Evolutionary conservation across 2,888 invertebrate species (phyloP).

Genomic region (Acrobasis repandana): DNA sequence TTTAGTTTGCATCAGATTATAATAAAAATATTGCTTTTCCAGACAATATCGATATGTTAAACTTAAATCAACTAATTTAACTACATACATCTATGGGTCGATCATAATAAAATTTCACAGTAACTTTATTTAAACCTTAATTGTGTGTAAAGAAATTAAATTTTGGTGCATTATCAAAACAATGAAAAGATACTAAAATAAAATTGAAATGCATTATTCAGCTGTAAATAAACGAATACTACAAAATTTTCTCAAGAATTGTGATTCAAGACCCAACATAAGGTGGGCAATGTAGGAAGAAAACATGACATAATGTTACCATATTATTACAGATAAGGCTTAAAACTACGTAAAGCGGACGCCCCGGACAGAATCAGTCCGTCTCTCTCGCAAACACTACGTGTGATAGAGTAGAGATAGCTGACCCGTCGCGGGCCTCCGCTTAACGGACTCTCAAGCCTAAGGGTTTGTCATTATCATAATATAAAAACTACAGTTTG

Average conservation of each 20-base stretch:
- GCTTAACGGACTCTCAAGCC: too few relatives aligned
- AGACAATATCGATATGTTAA: not conserved
- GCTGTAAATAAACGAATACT: too few relatives aligned
- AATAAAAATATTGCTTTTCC: not conserved
- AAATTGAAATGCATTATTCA: too few relatives aligned
- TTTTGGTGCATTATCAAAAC: too few relatives aligned
- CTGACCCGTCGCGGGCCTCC: too few relatives aligned
- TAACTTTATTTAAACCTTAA: too few relatives aligned
- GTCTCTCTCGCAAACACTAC: too few relatives aligned
- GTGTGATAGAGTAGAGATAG: too few relatives aligned
- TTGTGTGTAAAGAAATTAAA: too few relatives aligned
- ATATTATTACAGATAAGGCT: not conserved
- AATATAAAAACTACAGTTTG: not conserved
- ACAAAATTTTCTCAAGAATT: not conserved
- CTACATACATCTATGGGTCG: constrained; percentile 1
- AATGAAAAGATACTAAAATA: too few relatives aligned
- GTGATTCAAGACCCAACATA: not conserved
- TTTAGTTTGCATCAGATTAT: not conserved
- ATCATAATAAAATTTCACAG: not conserved
- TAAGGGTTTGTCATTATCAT: not conserved
- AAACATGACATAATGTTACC: not conserved
- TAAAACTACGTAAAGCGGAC: too few relatives aligned
- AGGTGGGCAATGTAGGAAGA: not conserved
- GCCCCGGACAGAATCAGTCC: too few relatives aligned
- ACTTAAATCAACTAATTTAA: not conserved